Evolutionary conservation across 2,888 invertebrate genomes (phyloP).

Genomic region (Didymodactylos carnosus): DNA sequence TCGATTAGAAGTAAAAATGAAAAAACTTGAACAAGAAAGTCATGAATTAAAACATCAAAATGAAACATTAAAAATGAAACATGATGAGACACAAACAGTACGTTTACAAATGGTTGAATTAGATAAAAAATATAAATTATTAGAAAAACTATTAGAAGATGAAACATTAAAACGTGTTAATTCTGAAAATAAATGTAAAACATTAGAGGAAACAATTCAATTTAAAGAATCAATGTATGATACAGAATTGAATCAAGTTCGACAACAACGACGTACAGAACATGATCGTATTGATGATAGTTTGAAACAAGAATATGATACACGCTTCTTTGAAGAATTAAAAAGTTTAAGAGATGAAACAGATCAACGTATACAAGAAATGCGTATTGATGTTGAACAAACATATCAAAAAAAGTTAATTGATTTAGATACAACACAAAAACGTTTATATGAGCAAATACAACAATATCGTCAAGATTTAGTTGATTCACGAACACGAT

Average conservation of each 20-base stretch:
- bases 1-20: constrained; percentile 51
- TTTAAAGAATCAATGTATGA: constrained; percentile 51
- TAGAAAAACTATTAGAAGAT: constrained; percentile 70
- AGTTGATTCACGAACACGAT: background rate
- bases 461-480: background rate
- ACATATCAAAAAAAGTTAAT: too few relatives aligned
- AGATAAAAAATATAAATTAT: constrained; percentile 54
- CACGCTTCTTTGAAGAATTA: constrained; percentile 67
- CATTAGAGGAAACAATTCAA: constrained; percentile 67
- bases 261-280: constrained; percentile 65
- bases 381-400: too few relatives aligned
- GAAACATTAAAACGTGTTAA: constrained; percentile 81
- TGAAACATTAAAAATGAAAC: constrained; percentile 40
- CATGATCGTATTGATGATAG: constrained; percentile 83
- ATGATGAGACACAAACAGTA: constrained; percentile 53
- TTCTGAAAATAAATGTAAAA: constrained; percentile 51
- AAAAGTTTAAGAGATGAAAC: constrained; percentile 78
- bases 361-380: constrained; percentile 65
- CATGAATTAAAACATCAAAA: constrained; percentile 24
- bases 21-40: constrained; percentile 22
- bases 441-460: background rate
- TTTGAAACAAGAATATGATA: constrained; percentile 77
- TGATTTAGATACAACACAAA: background rate
- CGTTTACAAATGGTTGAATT: constrained; percentile 42
- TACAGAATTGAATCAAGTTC: constrained; percentile 61